Conservation (phyloP, 2,113 vertebrate species). For the Marcusenius ussheri region DNA sequence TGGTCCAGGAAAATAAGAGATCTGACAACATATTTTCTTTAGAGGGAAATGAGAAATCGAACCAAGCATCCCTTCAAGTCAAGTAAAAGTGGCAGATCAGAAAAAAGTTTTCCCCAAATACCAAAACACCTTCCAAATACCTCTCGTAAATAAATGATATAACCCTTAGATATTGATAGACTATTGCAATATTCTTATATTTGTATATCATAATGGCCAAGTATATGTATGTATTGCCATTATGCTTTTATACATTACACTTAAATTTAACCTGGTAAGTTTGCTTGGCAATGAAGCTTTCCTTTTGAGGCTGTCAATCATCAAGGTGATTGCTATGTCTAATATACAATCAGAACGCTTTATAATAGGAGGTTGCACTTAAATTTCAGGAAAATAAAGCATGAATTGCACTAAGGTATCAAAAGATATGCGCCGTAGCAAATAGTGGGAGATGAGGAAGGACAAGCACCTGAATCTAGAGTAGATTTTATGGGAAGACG, state of each 20-base stretch:
- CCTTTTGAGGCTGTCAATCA: neutral
- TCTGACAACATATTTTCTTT: slow-evolving; percentile 21
- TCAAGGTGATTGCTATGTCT: neutral
- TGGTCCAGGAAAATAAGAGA: slow-evolving; percentile 13
- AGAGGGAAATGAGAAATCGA: slow-evolving; percentile 14
- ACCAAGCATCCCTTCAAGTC: slow-evolving; percentile 1
- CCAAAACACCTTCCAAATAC: neutral
- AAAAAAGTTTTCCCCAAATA: neutral
- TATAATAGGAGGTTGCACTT: neutral
- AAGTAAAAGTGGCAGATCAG: neutral
- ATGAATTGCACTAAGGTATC: neutral
- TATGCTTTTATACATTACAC: neutral
- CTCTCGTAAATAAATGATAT: neutral
- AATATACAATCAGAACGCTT: neutral
- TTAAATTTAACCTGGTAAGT: neutral
- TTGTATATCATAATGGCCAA: neutral
- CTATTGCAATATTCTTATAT: neutral
- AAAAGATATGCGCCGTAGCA: neutral
- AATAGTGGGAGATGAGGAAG: neutral
- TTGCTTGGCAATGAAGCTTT: neutral
- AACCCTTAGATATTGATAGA: neutral
- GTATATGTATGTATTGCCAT: neutral
- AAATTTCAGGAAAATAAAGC: neutral
- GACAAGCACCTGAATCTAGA: too few species aligned
- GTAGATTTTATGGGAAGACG: too few species aligned